phyloP scores from a whole-genome alignment of 2,113 vertebrate species.

The Xiphophorus couchianus region DNA sequence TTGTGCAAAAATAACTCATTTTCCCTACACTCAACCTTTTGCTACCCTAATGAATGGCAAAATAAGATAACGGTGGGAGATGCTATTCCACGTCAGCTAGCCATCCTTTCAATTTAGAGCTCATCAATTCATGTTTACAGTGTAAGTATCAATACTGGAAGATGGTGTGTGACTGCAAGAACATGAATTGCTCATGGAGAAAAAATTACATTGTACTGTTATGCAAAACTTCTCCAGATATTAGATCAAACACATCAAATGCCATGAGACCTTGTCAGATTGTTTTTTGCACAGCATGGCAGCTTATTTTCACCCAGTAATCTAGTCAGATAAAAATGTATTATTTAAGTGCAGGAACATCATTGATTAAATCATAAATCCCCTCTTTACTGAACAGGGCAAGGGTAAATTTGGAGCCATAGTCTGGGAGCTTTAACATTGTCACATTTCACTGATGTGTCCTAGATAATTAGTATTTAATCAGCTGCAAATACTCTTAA shows the following conservation, averaged over 20 bases:
- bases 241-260: constrained; percentile 30
- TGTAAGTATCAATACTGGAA: constrained; percentile 32
- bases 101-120: constrained; percentile 53
- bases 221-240: constrained; percentile 5
- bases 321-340: neutral
- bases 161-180: constrained; percentile 33
- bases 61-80: constrained; percentile 77
- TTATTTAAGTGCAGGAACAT: constrained; percentile 12
- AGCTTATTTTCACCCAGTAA: constrained; percentile 10
- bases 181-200: constrained; percentile 20
- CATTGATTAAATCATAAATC: constrained; percentile 32
- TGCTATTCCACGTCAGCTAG: constrained; percentile 38
- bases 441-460: constrained; percentile 62
- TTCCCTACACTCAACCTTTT: constrained; percentile 73
- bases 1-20: constrained; percentile 82
- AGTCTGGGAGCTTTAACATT: constrained; percentile 47
- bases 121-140: constrained; percentile 66
- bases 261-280: constrained; percentile 19
- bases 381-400: constrained; percentile 40
- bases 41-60: constrained; percentile 76
- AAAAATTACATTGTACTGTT: constrained; percentile 7
- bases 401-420: constrained; percentile 62
- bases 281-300: constrained; percentile 6
- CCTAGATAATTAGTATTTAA: constrained; percentile 79
- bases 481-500: constrained; percentile 81